Base-by-base conservation (phyloP, 2,888 invertebrate species). In the Pristionchus maxplancki region DNA sequence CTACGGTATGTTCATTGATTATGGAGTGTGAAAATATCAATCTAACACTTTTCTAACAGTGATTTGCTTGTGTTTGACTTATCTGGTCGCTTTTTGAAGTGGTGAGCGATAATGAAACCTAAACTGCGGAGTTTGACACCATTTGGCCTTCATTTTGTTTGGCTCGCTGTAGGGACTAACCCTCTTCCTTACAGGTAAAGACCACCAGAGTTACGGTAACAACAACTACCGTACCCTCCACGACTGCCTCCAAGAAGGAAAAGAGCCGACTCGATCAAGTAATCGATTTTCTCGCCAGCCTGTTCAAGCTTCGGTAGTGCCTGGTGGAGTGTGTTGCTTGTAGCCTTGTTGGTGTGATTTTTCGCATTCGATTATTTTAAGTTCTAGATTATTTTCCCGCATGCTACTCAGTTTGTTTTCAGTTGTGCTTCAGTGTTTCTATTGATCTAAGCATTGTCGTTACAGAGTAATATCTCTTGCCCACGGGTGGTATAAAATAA, bases 241-340 rank as follows among this genome's bases (percentile, higher is more conserved):
- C 87, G 50, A 50, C 87, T 15, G 15, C 24, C 17, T 5, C 13
- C 15, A 40, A 50, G 50, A 34, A 78, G 58, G 34, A 88, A 31
- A 88, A 81, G 88, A 81, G 88, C 34, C 37, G 62, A 81, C 40
- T 88, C 8, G 88, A 88, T 64, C 78, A 88, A 88, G 88, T 88
- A 78, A 88, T 88, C 40, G 62, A 81, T n/a, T 88, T 88, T 48
- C 31, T 88, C 40, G 50, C 86, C 31, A 87, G 86, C 28, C 37
- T 87, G 34, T 87, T 87, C 86, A 71, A 71, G 71, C 71, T 87
- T 53, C 82, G 82, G 53, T 83, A 58, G 53, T 34, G 34, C n/a
- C 13, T 17, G 31, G 34, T 83, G 82, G 50, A 34, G 1, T 53
- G 28, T 40, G 44, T 44, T 20, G 48, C 48, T 13, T 15, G 31